Percentiles rank a stretch among this genome's conserved stretches.
Conservation (phyloP, 2,797 vertebrate genomes). For the Atherinosoma microstoma region DNA sequence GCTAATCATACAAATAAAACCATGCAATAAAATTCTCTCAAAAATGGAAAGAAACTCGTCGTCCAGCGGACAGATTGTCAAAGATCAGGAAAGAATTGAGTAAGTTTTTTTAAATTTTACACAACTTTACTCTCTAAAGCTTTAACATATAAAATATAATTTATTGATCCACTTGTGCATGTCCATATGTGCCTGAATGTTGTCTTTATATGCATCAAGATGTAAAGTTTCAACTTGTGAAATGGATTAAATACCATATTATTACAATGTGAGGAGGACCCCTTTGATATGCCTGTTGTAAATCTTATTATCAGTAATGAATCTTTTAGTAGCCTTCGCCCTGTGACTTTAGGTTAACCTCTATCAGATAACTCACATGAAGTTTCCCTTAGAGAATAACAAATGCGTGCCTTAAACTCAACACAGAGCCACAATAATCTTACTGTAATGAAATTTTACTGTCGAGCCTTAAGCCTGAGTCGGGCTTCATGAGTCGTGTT, state of each 20-base stretch:
- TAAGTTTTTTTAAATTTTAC: too few relatives aligned
- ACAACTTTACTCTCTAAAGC: too few relatives aligned
- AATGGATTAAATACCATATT: too few relatives aligned
- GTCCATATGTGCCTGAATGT: not conserved
- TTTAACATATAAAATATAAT: not conserved
- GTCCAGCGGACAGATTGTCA: too few relatives aligned
- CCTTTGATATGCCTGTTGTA: not conserved
- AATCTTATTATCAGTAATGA: not conserved
- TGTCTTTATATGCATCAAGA: too few relatives aligned
- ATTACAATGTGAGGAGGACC: not conserved
- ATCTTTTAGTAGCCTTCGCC: constrained; percentile 10
- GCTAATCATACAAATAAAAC: too few relatives aligned
- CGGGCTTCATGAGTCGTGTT: constrained; percentile 40
- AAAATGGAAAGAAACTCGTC: not conserved
- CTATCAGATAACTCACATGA: constrained; percentile 15
- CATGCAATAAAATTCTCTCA: not conserved
- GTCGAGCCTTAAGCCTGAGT: constrained; percentile 38
- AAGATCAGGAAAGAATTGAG: too few relatives aligned
- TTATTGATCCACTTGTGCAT: not conserved
- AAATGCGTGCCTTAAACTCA: constrained; percentile 47
- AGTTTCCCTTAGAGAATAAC: constrained; percentile 37
- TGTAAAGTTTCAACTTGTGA: too few relatives aligned
- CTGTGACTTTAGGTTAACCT: constrained; percentile 10
- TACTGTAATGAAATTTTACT: constrained; percentile 57
- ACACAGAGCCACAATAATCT: constrained; percentile 56